Conservation (phyloP, 2,113 vertebrate species). For the Acrocephalus kingi region DNA sequence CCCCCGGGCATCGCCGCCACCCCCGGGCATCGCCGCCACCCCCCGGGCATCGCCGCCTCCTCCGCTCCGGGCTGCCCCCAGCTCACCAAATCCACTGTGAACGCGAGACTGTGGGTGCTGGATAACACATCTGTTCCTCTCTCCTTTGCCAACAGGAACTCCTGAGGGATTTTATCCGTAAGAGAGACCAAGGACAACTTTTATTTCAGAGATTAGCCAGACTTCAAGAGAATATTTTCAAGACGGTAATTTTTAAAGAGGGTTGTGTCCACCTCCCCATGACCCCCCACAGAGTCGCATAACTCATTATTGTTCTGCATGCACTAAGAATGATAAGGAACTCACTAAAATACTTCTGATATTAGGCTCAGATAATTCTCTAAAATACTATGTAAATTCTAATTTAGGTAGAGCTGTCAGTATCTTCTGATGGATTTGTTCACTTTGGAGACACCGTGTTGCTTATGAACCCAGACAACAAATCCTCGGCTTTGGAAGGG, state of each 20-base stretch:
- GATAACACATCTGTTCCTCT: background rate
- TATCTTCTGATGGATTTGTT: conserved; percentile 77
- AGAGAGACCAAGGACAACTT: conserved; percentile 83
- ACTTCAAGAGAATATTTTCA: conserved; percentile 77
- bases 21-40: no score
- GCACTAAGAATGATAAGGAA: background rate
- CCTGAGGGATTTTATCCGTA: conserved; percentile 78
- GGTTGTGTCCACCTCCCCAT: background rate
- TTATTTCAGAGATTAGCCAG: conserved; percentile 77
- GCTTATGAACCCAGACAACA: conserved; percentile 74
- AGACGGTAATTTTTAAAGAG: conserved; percentile 71
- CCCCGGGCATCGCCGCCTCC: no score
- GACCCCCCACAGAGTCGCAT: rapidly evolving
- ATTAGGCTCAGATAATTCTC: background rate
- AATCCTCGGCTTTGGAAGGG: background rate
- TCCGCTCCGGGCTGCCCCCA: background rate
- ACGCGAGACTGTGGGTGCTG: rapidly evolving
- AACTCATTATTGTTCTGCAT: background rate
- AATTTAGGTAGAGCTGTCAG: conserved; percentile 78
- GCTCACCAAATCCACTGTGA: rapidly evolving
- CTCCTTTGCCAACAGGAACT: conserved; percentile 72
- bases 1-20: no score
- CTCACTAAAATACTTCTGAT: background rate
- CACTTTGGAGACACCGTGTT: conserved; percentile 87
- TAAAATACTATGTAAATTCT: background rate